Conservation (phyloP, 2,797 vertebrate species). For the Cichlasoma orientale region DNA sequence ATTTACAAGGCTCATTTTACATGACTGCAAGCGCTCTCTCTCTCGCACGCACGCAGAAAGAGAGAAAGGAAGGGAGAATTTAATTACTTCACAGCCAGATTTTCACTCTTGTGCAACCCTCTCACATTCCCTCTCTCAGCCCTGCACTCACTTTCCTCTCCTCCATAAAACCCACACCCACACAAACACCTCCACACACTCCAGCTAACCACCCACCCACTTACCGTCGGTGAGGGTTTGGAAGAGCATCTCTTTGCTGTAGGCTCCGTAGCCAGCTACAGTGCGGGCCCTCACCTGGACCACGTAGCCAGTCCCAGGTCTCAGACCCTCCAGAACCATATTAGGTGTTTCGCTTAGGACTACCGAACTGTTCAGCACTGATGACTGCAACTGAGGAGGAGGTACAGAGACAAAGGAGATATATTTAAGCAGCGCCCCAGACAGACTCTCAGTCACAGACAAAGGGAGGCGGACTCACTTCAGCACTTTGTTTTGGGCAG, state of each 20-base stretch:
- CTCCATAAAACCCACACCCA: constrained; percentile 22
- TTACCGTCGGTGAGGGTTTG: constrained; percentile 94
- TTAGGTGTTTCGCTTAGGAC: constrained; percentile 87
- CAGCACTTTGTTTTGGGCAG: background rate
- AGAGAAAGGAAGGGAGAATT: constrained; percentile 47
- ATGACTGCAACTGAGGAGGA: constrained; percentile 81
- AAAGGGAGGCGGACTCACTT: background rate
- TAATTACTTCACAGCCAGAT: constrained; percentile 55
- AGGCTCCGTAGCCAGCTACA: constrained; percentile 90
- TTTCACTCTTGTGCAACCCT: constrained; percentile 38
- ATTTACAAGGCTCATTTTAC: constrained; percentile 37
- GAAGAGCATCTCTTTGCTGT: constrained; percentile 96
- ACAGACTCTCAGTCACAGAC: background rate
- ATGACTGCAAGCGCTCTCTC: constrained; percentile 27
- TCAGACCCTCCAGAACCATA: constrained; percentile 88
- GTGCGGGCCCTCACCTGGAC: constrained; percentile 93
- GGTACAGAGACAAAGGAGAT: constrained; percentile 2
- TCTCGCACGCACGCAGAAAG: constrained; percentile 25
- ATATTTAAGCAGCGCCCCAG: background rate
- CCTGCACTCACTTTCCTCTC: constrained; percentile 29
- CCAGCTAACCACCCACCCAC: constrained; percentile 47
- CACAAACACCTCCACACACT: constrained; percentile 33
- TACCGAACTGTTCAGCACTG: constrained; percentile 89
- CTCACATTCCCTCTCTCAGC: constrained; percentile 19
- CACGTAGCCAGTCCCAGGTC: constrained; percentile 89